Conservation (phyloP, 2,888 invertebrate species). For the Coleophora deauratella region DNA sequence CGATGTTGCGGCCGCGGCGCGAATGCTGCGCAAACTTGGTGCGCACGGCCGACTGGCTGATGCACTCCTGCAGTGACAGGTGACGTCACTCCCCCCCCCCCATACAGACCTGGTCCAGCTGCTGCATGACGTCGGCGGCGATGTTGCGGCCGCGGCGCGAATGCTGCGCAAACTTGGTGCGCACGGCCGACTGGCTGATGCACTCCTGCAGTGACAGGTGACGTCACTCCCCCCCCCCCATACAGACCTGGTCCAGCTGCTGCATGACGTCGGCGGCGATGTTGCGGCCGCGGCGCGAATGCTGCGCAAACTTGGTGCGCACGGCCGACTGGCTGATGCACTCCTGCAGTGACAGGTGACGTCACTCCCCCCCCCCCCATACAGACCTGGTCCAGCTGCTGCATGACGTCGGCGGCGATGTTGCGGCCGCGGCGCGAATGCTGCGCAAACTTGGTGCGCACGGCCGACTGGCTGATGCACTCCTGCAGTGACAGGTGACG, state of each 20-base stretch:
- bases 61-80: too few species aligned
- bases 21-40: conserved; percentile 99
- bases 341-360: too few species aligned
- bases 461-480: conserved; percentile 97
- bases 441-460: conserved; percentile 98
- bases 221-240: too few species aligned
- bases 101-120: conserved; percentile 75
- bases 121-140: conserved; percentile 77
- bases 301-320: conserved; percentile 98
- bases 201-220: too few species aligned
- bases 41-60: conserved; percentile 97
- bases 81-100: too few species aligned
- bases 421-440: conserved; percentile 95
- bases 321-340: conserved; percentile 98
- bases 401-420: conserved; percentile 81
- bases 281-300: conserved; percentile 93
- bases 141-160: conserved; percentile 94
- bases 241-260: conserved; percentile 74
- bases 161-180: conserved; percentile 99
- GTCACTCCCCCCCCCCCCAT: too few species aligned
- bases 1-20: conserved; percentile 92
- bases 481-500: too few species aligned
- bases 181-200: conserved; percentile 97
- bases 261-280: conserved; percentile 82
- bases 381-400: conserved; percentile 74